A percentile compares a stretch with the other conserved stretches of the same genome.
Evolutionary conservation across 2,797 vertebrate species (phyloP).

Genomic region (Takifugu ocellatus): DNA sequence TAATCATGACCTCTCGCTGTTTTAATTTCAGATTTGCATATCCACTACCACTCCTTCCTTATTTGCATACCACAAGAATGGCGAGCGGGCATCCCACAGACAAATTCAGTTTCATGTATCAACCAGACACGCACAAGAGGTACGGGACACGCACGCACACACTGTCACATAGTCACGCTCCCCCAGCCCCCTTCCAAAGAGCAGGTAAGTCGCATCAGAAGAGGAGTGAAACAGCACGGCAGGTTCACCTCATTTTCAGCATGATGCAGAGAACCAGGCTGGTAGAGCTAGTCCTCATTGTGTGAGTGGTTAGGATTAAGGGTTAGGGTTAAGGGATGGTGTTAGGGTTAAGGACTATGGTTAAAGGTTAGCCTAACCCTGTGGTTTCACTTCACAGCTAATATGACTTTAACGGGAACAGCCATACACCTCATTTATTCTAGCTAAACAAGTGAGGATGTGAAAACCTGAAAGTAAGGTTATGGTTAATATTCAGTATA

Average conservation of each 20-base stretch:
- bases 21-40: conserved; percentile 83
- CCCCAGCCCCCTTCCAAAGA: conserved; percentile 18
- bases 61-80: conserved; percentile 82
- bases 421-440: too few species aligned
- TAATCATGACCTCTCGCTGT: conserved; percentile 80
- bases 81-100: conserved; percentile 81
- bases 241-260: conserved; percentile 7
- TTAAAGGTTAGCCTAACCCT: too few species aligned
- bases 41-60: conserved; percentile 79
- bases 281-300: background rate
- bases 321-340: background rate
- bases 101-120: conserved; percentile 84
- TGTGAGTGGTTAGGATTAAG: too few species aligned
- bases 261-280: background rate
- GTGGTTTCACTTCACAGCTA: too few species aligned
- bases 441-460: too few species aligned
- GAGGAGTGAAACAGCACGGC: background rate
- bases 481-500: too few species aligned
- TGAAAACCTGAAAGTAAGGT: too few species aligned
- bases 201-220: conserved; percentile 51
- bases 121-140: conserved; percentile 77
- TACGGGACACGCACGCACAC: conserved; percentile 69
- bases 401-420: too few species aligned
- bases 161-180: conserved; percentile 29
- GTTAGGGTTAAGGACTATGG: too few species aligned